These are phyloP conservation scores for Porites rus DNA, from an alignment of 92 coral and sea anemone genomes.

Conservation along the genomic window DNA sequence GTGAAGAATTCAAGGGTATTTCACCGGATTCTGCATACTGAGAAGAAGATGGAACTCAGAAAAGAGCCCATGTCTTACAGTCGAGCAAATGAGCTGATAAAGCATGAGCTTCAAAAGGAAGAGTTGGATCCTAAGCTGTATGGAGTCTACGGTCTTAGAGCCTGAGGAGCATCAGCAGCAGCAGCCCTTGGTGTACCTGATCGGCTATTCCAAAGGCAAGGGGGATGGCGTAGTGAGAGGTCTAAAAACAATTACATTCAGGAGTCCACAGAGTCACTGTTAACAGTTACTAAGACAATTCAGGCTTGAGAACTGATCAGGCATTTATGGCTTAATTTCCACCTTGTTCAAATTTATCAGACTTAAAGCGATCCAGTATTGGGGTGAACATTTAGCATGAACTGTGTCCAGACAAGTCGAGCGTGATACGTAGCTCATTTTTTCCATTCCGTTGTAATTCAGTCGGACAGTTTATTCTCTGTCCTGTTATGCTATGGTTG, in stretches of 20 bases:
- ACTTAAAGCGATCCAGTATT: background rate
- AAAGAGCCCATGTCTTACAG: conserved; percentile 52
- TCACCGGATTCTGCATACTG: conserved; percentile 33
- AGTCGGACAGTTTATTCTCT: background rate
- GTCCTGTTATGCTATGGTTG: background rate
- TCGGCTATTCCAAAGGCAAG: conserved; percentile 59
- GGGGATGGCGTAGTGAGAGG: conserved; percentile 59
- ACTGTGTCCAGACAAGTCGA: background rate
- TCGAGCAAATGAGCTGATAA: conserved; percentile 54
- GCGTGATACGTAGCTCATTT: background rate
- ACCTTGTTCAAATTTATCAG: background rate
- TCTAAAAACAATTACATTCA: background rate
- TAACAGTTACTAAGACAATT: background rate
- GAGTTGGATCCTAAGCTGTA: conserved; percentile 47
- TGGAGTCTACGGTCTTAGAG: conserved; percentile 57
- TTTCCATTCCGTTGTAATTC: background rate
- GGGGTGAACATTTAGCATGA: background rate
- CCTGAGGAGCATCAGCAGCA: conserved; percentile 64
- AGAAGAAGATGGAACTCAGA: conserved; percentile 23
- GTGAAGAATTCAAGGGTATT: background rate
- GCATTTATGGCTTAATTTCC: background rate
- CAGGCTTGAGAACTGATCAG: conserved; percentile 5
- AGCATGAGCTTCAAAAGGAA: conserved; percentile 36
- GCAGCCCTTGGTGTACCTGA: conserved; percentile 51
- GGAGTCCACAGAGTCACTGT: background rate